These are phyloP conservation scores for Cochlearius cochlearius DNA, from an alignment of 2,113 vertebrate species.

Conservation along the genomic window DNA sequence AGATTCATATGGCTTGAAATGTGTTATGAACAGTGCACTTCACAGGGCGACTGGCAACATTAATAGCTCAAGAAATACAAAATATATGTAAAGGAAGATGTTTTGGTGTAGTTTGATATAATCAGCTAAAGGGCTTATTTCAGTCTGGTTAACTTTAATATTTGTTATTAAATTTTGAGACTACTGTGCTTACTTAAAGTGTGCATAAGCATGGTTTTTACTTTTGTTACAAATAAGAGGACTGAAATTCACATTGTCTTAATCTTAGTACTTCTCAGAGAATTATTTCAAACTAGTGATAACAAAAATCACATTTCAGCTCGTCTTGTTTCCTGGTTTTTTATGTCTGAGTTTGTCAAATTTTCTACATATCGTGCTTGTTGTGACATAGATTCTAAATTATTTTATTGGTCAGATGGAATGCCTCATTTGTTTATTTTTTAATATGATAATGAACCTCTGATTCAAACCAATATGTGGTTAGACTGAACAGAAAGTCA, in stretches of 20 bases:
- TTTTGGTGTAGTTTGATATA: background rate
- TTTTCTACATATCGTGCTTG: background rate
- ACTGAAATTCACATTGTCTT: background rate
- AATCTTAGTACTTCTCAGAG: background rate
- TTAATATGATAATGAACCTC: background rate
- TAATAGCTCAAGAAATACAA: background rate
- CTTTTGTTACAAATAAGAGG: background rate
- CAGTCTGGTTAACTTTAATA: background rate
- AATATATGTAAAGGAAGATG: background rate
- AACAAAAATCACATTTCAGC: background rate
- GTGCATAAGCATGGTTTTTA: fast-evolving
- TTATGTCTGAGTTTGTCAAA: background rate
- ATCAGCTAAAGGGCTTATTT: background rate
- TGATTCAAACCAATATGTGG: background rate
- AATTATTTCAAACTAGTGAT: background rate
- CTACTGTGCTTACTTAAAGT: background rate
- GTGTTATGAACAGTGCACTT: background rate
- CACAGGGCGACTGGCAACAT: background rate
- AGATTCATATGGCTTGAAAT: background rate
- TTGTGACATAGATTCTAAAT: background rate
- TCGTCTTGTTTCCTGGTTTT: background rate
- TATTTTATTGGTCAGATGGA: background rate
- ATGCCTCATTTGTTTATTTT: background rate
- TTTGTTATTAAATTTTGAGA: background rate
- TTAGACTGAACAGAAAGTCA: background rate